Base-by-base conservation (phyloP, 2,888 invertebrate genomes). In the Pollenia labialis region DNA sequence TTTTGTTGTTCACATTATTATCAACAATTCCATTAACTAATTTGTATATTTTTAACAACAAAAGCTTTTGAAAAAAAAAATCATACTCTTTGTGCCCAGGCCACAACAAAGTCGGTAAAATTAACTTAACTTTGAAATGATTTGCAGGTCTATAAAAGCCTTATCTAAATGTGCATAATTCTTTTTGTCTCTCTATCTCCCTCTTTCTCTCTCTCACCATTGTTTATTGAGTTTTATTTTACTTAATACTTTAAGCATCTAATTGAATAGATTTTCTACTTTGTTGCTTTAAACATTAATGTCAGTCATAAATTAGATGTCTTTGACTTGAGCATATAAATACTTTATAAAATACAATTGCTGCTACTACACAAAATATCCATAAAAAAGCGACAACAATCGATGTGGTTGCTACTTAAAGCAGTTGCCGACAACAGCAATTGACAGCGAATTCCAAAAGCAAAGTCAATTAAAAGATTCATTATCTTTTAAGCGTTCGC, bases 231-330 rank as follows among this genome's bases (percentile, higher is more conserved):
- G 32, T 32, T 32, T 62, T 71, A 0, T 48, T 54, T 48, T 81
- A 1, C 11, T 42, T 50, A 11, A 46, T 40, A 2, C 32, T 48
- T 72, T 89, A 89, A 80, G 64, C 40, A 64, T 56, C 60, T 89
- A 91, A 91, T 92, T 92, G 91, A 92, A 92, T 91, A 91, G 91
- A 77, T 83, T 83, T 83, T 83, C 42, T 77, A 89, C 87, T 89
- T 89, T 90, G 89, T 89, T 91, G 92, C 90, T 89, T 32, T 90
- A 90, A 91, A 89, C 92, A 90, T 91, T 91, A 90, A 91, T 91
- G 90, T 90, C 90, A 90, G 88, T 89, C 89, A 91, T 91, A 91
- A 91, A 90, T 90, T 90, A 89, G 83, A 88, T 83, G 89, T 88
- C 88, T 89, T 89, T 90, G 90, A 91, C 90, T 90, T 89, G 69